Evolutionary conservation across 2,113 vertebrate genomes (phyloP).

Genomic region (Cryptotis parvus): DNA sequence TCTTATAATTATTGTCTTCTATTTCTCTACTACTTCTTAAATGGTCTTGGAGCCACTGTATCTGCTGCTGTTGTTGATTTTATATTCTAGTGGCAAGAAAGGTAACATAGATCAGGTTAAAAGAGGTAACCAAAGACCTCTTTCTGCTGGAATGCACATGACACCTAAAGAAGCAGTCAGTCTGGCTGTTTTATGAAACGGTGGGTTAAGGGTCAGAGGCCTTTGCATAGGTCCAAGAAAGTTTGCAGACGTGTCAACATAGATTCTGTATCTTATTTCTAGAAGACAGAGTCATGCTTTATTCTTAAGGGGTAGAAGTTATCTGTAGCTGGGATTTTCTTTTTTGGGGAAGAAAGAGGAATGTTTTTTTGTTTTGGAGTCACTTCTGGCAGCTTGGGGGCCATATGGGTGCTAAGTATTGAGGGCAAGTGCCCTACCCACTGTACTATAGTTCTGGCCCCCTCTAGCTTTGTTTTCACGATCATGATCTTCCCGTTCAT

Average conservation of each 20-base stretch:
- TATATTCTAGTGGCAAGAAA: conserved; percentile 25
- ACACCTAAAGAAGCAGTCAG: not conserved
- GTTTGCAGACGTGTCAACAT: conserved; percentile 5
- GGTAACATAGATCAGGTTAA: not conserved
- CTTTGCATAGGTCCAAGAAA: not conserved
- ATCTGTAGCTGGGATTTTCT: not conserved
- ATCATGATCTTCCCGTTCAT: no score
- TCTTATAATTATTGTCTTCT: not conserved
- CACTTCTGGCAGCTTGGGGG: no score
- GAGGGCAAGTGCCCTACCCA: no score
- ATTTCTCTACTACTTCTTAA: not conserved
- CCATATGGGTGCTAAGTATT: no score
- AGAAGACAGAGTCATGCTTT: conserved; percentile 11
- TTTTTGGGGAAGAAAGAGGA: no score
- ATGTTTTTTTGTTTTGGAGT: no score
- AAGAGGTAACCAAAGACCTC: conserved; percentile 37
- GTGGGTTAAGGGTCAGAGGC: not conserved
- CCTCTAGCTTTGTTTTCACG: conserved; percentile 35
- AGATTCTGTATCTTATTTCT: conserved; percentile 38
- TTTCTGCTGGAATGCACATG: not conserved
- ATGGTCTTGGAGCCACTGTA: not conserved
- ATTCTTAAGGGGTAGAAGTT: conserved; percentile 34
- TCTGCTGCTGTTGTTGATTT: conserved; percentile 10
- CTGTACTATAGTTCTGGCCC: no score
- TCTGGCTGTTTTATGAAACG: not conserved